Conservation (phyloP, 1,140 invertebrate genomes). For the Zeugodacus cucurbitae region DNA sequence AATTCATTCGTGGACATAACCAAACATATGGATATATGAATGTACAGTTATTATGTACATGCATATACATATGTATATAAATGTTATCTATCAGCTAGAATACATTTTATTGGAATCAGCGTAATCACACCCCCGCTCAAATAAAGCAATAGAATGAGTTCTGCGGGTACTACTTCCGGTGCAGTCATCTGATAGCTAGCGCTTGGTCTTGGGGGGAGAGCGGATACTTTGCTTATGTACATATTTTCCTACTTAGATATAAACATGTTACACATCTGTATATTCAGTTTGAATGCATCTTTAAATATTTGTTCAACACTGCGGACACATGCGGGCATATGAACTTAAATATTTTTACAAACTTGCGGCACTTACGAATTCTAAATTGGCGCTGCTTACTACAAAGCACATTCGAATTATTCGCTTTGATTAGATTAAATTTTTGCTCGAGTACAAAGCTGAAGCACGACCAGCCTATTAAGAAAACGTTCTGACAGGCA, state of each 20-base stretch:
- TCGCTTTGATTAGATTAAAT: slow-evolving; percentile 30
- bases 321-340: background rate
- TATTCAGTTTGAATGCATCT: background rate
- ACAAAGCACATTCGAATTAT: background rate
- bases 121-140: background rate
- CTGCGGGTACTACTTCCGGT: background rate
- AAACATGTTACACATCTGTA: background rate
- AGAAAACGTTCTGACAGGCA: background rate
- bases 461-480: background rate
- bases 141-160: background rate
- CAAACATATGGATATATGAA: background rate
- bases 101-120: background rate
- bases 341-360: background rate
- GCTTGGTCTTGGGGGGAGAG: background rate
- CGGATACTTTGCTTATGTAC: background rate
- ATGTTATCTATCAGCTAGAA: background rate
- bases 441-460: background rate
- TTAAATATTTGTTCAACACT: too few species aligned
- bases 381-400: background rate
- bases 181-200: background rate
- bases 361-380: background rate
- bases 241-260: background rate
- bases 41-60: background rate
- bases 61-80: too few species aligned
- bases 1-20: background rate